phyloP scores from a whole-genome alignment of 1,140 invertebrate species.

The Doryteuthis pealeii region DNA sequence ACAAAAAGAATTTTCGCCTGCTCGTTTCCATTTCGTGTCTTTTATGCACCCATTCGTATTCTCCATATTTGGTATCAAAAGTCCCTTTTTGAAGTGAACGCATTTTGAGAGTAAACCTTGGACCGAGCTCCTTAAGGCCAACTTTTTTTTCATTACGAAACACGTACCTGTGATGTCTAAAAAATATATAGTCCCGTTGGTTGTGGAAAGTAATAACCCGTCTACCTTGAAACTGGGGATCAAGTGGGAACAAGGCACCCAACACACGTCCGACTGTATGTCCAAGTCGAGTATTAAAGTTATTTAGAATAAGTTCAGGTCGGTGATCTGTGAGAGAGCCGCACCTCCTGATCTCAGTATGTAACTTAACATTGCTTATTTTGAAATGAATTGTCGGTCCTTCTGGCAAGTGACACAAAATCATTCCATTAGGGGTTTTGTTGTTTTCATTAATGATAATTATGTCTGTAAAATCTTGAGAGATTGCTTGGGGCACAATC shows the following conservation, averaged over 20 bases:
- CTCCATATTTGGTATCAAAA: constrained; percentile 94
- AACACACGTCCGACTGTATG: constrained; percentile 88
- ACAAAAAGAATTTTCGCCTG: constrained; percentile 76
- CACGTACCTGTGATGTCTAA: constrained; percentile 95
- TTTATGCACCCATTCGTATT: constrained; percentile 96
- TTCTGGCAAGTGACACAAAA: constrained; percentile 90
- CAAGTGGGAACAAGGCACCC: constrained; percentile 93
- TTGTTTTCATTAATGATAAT: constrained; percentile 92
- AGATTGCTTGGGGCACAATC: constrained; percentile 79
- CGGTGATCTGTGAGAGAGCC: constrained; percentile 74
- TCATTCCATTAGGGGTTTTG: constrained; percentile 86
- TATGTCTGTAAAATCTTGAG: constrained; percentile 83
- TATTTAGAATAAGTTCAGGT: constrained; percentile 95
- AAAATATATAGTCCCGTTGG: constrained; percentile 98
- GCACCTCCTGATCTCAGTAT: constrained; percentile 56
- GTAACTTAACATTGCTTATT: constrained; percentile 62
- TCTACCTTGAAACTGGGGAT: constrained; percentile 90
- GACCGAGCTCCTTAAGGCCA: constrained; percentile 90
- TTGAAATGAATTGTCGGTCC: constrained; percentile 91
- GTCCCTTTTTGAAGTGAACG: constrained; percentile 93
- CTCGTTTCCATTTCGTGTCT: constrained; percentile 89
- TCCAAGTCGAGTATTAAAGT: constrained; percentile 93
- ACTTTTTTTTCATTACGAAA: constrained; percentile 83
- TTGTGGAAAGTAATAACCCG: constrained; percentile 97
- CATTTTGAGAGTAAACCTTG: constrained; percentile 91